A percentile compares a stretch with the other conserved stretches of the same genome.
These are phyloP conservation scores for Microcebus griseorufus DNA, from an alignment of 2,113 vertebrate species.

Conservation along the genomic window DNA sequence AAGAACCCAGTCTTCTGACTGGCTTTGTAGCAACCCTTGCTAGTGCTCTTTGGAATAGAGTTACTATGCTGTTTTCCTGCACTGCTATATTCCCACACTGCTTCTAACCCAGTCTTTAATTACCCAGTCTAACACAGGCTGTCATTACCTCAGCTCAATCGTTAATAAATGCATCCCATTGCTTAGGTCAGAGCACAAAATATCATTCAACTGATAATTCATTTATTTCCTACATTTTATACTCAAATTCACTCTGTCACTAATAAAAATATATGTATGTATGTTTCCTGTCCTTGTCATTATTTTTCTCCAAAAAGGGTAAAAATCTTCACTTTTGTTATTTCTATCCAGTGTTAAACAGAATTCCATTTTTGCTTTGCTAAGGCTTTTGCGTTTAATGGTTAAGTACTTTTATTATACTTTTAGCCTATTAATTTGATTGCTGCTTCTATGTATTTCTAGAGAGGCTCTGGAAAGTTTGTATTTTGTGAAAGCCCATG, in stretches of 20 bases:
- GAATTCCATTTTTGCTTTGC: not conserved
- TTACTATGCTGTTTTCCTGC: not conserved
- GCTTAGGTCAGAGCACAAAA: not conserved
- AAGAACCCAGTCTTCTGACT: not conserved
- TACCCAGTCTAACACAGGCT: not conserved
- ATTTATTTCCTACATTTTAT: not conserved
- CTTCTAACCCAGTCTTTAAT: not conserved
- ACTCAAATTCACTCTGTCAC: not conserved
- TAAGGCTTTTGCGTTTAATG: constrained; percentile 37
- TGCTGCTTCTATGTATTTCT: not conserved
- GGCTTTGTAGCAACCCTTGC: not conserved
- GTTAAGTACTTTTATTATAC: not conserved
- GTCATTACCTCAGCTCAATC: not conserved
- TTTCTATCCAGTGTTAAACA: not conserved
- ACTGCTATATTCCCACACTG: not conserved
- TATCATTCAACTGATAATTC: not conserved
- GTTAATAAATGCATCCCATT: not conserved
- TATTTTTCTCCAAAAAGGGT: not conserved
- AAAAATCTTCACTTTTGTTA: not conserved
- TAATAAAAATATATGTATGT: not conserved
- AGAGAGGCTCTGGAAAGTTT: not conserved
- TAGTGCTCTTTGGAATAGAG: not conserved
- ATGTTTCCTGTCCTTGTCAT: not conserved
- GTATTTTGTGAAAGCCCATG: not conserved
- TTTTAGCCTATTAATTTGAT: constrained; percentile 35